Evolutionary conservation across 1,140 invertebrate genomes (phyloP), one percentile per base, ranked within the genome.

Genomic region (Nixonia krombeini): DNA sequence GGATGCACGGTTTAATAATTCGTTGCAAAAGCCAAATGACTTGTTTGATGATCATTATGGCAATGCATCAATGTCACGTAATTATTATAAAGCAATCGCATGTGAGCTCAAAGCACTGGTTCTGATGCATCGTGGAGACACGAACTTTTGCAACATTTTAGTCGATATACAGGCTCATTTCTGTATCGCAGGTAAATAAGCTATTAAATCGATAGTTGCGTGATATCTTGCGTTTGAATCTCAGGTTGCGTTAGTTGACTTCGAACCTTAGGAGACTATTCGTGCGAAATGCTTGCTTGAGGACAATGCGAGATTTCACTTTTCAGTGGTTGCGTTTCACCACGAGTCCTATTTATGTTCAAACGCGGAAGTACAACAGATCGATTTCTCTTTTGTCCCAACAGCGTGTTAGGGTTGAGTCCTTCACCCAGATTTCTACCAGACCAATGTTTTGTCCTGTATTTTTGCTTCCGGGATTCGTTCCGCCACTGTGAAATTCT

Each of bases 251-350:
- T 26, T 26, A 26, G 4, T n/a, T n/a, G 2, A 4, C 8, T 4
- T n/a, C 2, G 2, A 31, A 31, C 8, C 10, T 15, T 15, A n/a
- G 13, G 8, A 6, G 2, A n/a, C n/a, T n/a, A n/a, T n/a, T 4
- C 33, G 15, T 17, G 4, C 7, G 13, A 37, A 15, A 13, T 26
- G 15, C 56, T 55, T 46, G 40, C 38, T 35, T 53, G 15, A 23
- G 42, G 50, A 59, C 44, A 63, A 58, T 41, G 58, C 31, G 50
- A 53, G 70, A 72, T 78, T 79, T 78, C 77, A 76, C 76, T 75
- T 78, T 71, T 49, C 62, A 23, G 12, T n/a, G n/a, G n/a, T 8
- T 10, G 12, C 8, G 40, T 47, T 61, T 44, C 25, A 42, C 38
- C 37, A 31, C 56, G 38, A 37, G 21, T 23, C 10, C 40, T 47